Conservation (phyloP, 2,113 vertebrate species). For the Pseudorhombus dupliciocellatus region DNA sequence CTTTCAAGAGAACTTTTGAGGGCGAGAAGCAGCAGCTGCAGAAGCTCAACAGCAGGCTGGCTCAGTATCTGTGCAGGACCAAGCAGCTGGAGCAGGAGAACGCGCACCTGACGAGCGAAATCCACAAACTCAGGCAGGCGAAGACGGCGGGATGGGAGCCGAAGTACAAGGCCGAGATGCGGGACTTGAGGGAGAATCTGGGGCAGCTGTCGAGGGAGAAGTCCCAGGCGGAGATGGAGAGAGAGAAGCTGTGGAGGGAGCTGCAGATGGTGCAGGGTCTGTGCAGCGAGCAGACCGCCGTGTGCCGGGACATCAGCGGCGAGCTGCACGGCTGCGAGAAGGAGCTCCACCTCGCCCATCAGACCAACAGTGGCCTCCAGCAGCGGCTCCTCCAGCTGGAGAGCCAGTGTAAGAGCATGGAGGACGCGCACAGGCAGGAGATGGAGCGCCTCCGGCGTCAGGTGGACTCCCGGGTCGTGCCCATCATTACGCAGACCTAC, state of each 20-base stretch:
- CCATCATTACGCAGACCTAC: conserved; percentile 67
- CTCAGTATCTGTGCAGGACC: conserved; percentile 86
- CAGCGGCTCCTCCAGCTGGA: conserved; percentile 82
- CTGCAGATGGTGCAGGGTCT: conserved; percentile 75
- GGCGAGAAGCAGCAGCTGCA: conserved; percentile 86
- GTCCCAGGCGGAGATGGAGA: conserved; percentile 83
- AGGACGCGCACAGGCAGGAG: conserved; percentile 80
- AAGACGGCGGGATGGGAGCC: conserved; percentile 65
- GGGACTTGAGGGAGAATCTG: conserved; percentile 80
- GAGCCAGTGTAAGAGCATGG: conserved; percentile 79
- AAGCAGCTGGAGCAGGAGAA: conserved; percentile 90
- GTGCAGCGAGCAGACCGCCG: conserved; percentile 74
- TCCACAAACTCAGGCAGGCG: conserved; percentile 76
- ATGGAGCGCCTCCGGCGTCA: conserved; percentile 76
- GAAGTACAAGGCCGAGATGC: conserved; percentile 75
- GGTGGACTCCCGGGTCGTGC: conserved; percentile 68
- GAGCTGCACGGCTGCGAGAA: conserved; percentile 77
- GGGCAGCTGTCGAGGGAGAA: conserved; percentile 82
- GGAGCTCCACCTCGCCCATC: conserved; percentile 77
- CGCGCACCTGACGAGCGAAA: conserved; percentile 79
- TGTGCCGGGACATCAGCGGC: conserved; percentile 77
- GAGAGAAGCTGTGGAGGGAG: conserved; percentile 81
- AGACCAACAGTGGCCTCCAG: conserved; percentile 82
- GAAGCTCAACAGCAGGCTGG: conserved; percentile 87
- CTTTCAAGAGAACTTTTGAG: conserved; percentile 82